A percentile compares a stretch with the other conserved stretches of the same genome.
Conservation (phyloP, 2,888 invertebrate species). For the Salpingus planirostris region DNA sequence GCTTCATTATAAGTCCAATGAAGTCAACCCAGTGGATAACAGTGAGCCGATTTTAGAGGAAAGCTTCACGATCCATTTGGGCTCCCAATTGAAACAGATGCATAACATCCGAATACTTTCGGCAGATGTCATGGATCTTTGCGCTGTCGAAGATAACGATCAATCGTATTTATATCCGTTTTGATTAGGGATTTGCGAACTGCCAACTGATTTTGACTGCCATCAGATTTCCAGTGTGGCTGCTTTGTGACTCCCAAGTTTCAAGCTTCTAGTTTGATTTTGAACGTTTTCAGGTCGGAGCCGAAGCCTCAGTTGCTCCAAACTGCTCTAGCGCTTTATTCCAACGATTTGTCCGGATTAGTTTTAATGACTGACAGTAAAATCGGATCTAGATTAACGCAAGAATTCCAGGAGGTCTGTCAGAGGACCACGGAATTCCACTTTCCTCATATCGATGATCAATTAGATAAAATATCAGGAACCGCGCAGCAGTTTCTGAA, state of each 20-base stretch:
- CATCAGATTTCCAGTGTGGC: no score
- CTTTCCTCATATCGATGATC: slow-evolving; percentile 78
- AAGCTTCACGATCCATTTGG: slow-evolving; percentile 95
- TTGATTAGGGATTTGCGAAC: no score
- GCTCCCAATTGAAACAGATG: slow-evolving; percentile 97
- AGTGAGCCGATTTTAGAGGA: slow-evolving; percentile 59
- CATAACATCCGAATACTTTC: slow-evolving; percentile 92
- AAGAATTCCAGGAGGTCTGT: slow-evolving; percentile 60
- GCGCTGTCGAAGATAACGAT: slow-evolving; percentile 43
- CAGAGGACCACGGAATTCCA: slow-evolving; percentile 89
- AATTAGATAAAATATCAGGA: slow-evolving; percentile 61
- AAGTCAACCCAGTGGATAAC: slow-evolving; percentile 14
- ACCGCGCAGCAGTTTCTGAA: slow-evolving; percentile 29
- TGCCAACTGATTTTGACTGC: background rate
- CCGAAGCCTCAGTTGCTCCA: slow-evolving; percentile 75
- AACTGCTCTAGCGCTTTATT: slow-evolving; percentile 89
- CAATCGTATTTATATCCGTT: slow-evolving; percentile 27
- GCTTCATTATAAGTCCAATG: slow-evolving; percentile 6
- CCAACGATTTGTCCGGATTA: slow-evolving; percentile 78
- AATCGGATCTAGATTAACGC: slow-evolving; percentile 37
- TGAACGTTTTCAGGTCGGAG: slow-evolving; percentile 45
- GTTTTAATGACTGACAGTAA: slow-evolving; percentile 68
- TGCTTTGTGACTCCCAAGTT: no score
- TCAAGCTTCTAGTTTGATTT: no score
- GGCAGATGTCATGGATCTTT: slow-evolving; percentile 74